Evolutionary conservation across 35 echinoderm and acorn worm genomes (phyloP), one percentile per base, ranked within the genome.

Genomic region (Patiria miniata): DNA sequence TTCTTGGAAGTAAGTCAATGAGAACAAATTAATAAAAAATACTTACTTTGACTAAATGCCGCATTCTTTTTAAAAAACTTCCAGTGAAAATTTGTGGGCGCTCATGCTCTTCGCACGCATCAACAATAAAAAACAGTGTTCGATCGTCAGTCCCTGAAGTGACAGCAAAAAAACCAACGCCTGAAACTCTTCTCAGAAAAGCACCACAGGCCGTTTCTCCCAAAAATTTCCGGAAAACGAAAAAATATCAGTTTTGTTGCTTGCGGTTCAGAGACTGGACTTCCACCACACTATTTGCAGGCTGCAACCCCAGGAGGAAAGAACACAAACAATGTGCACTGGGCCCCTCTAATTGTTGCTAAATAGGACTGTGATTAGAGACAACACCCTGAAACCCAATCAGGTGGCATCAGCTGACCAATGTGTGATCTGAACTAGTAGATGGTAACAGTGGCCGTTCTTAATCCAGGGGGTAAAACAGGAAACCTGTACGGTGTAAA

Each of bases 361-460:
- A 73, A 73, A 73, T 73, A 36, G 65, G 65, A 26, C 65, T 22
- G 65, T 73, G 65, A 73, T 73, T 34, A 30, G 65, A 73, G 65
- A 73, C 65, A 73, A 73, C 65, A 73, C 65, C 65, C 65, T 73
- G 65, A 73, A 73, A 73, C n/a, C 9, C 15, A 34, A 73, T 73
- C 19, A 73, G 65, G 26, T 30, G 26, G 65, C 65, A 73, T 73
- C 65, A 30, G 65, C 65, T 73, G 65, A 73, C 65, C 19, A 30
- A 73, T 26, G 34, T 34, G 26, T 73, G 65, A 30, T 34, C 21
- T 73, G 65, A 26, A 73, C 19, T 23, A 73, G 65, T 26, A 73
- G 29, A 10, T 30, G 29, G 65, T 30, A 12, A 36, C 65, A 47
- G 1, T 73, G 65, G 65, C 23, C 65, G 29, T 73, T 73, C 65